Conservation (phyloP, 2,888 invertebrate species). For the Drosophila koepferae region DNA sequence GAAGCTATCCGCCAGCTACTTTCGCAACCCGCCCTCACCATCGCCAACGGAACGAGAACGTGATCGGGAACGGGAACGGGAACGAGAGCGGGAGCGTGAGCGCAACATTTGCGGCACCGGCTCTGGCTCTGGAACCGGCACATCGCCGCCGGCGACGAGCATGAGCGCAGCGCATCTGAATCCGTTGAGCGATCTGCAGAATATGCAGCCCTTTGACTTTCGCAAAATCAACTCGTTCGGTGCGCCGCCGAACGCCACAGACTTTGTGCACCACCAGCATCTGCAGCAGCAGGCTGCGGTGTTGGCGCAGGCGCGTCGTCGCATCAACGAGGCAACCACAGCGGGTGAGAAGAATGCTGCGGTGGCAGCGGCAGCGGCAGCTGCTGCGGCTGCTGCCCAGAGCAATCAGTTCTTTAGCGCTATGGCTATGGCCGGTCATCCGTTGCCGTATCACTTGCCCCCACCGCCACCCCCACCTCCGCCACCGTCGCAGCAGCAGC, state of each 20-base stretch:
- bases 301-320: conserved; percentile 85
- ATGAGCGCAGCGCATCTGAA: conserved; percentile 84
- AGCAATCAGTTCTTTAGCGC: conserved; percentile 88
- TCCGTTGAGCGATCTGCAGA: conserved; percentile 95
- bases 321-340: conserved; percentile 86
- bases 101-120: conserved; percentile 26
- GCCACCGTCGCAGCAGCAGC: conserved; percentile 33
- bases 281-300: conserved; percentile 83
- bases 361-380: conserved; percentile 77
- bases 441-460: conserved; percentile 88
- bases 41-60: conserved; percentile 59
- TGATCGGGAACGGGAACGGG: conserved; percentile 16
- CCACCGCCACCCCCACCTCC: conserved; percentile 88
- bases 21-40: conserved; percentile 82
- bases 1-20: conserved; percentile 84
- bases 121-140: conserved; percentile 15
- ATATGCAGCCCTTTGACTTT: conserved; percentile 98
- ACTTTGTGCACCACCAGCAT: conserved; percentile 78
- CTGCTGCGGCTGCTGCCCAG: conserved; percentile 77
- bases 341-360: conserved; percentile 81
- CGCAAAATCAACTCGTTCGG: conserved; percentile 88
- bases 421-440: conserved; percentile 87
- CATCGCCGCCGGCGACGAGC: conserved; percentile 39
- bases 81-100: conserved; percentile 17
- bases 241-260: conserved; percentile 71